Conservation (phyloP, 2,797 vertebrate species). For the Chromis chromis region DNA sequence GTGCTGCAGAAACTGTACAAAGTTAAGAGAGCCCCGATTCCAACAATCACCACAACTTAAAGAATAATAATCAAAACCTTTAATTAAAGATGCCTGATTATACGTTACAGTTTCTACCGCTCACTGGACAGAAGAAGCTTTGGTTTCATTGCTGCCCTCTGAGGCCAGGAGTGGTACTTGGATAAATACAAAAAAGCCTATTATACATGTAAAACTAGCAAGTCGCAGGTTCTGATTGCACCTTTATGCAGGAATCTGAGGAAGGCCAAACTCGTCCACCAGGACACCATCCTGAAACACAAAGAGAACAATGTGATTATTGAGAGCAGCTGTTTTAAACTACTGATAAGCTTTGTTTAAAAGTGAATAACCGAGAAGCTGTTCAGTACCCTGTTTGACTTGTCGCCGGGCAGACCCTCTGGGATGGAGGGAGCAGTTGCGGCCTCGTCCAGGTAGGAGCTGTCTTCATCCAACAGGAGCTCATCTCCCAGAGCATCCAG, state of each 20-base stretch:
- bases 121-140: slow-evolving; percentile 45
- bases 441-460: slow-evolving; percentile 96
- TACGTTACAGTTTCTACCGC: slow-evolving; percentile 25
- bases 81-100: slow-evolving; percentile 41
- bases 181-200: slow-evolving; percentile 80
- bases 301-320: not conserved
- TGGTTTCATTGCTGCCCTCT: slow-evolving; percentile 41
- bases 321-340: not conserved
- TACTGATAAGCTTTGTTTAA: fast-evolving
- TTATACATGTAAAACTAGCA: slow-evolving; percentile 78
- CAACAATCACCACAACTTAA: slow-evolving; percentile 67
- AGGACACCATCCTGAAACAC: slow-evolving; percentile 92
- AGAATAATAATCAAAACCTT: slow-evolving; percentile 53
- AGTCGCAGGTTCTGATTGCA: slow-evolving; percentile 43
- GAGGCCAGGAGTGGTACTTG: slow-evolving; percentile 74
- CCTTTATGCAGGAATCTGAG: slow-evolving; percentile 95
- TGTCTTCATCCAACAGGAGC: slow-evolving; percentile 94
- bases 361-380: fast-evolving
- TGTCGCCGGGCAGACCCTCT: slow-evolving; percentile 90
- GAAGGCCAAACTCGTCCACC: slow-evolving; percentile 97
- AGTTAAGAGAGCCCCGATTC: slow-evolving; percentile 74
- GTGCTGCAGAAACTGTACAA: slow-evolving; percentile 81
- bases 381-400: slow-evolving; percentile 87
- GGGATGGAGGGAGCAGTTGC: slow-evolving; percentile 93
- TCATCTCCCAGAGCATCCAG: slow-evolving; percentile 96